Evolutionary conservation across 23 tunicate genomes (phyloP).

Genomic region (Diplosoma virens): DNA sequence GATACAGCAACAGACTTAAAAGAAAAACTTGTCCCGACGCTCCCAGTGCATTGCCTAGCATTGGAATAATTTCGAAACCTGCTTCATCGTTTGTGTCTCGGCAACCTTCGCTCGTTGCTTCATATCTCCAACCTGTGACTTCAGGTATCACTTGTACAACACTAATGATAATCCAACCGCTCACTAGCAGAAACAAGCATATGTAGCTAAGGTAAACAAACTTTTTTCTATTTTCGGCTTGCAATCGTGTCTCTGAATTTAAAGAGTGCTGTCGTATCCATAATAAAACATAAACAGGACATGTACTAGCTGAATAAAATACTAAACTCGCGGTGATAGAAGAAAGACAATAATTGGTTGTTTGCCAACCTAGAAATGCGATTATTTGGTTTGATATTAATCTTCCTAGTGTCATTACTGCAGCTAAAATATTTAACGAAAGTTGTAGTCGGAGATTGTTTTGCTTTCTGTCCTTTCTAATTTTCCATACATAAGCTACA

Average conservation of each 20-base stretch:
- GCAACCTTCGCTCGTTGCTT: constrained; percentile 65
- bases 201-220: constrained; percentile 35
- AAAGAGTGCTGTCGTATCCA: constrained; percentile 72
- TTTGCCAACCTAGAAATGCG: constrained; percentile 65
- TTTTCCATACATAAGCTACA: neutral
- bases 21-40: constrained; percentile 33
- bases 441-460: neutral
- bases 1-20: constrained; percentile 58
- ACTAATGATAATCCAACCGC: no score
- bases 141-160: constrained; percentile 53
- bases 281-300: constrained; percentile 51
- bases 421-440: neutral
- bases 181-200: constrained; percentile 21
- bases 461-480: neutral
- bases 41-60: neutral
- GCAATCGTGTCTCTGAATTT: constrained; percentile 36
- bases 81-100: constrained; percentile 38
- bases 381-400: constrained; percentile 38
- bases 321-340: constrained; percentile 40
- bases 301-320: constrained; percentile 25
- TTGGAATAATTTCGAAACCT: constrained; percentile 42
- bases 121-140: constrained; percentile 56
- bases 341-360: constrained; percentile 17
- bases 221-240: constrained; percentile 7
- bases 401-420: constrained; percentile 8